Evolutionary conservation across 2,888 invertebrate genomes (phyloP), one percentile per base, ranked within the genome.

Genomic region (Mystacides longicornis): DNA sequence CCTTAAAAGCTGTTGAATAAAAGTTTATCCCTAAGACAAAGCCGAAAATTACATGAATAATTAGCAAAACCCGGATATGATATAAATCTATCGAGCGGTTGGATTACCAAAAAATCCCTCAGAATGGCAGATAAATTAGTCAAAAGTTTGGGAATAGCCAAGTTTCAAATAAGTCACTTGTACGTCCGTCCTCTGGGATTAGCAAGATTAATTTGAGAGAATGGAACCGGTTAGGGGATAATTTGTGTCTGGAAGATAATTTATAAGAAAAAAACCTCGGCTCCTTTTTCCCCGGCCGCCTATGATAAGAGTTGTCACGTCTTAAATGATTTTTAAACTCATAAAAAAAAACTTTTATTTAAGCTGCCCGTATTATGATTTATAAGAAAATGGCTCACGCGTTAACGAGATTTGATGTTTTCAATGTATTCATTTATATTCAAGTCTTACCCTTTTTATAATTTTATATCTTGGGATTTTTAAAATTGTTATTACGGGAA

Each of bases 121-220:
- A 14, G 3, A 37, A 37, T 37, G 14, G 37, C 37, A 14, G 37
- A 37, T 37, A 37, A 37, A 37, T 37, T 37, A 37, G 37, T 37
- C 37, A 37, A 37, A 37, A 37, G 11, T 46, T 48, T 48, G 5
- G 48, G 18, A 48, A 23, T 23, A 48, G 7, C 18, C 48, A 48
- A 48, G 48, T 48, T 49, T 31, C 27, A 21, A 18, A 22, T 23
- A 19, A 49, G 54, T 50, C 45, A 42, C 37, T 53, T 48, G 37
- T 21, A 31, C 37, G n/a, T 48, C 20, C 52, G 16, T 46, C 55
- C 54, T 51, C 14, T 52, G 60, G 60, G 60, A 60, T 56, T 60
- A 51, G 37, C 23, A 58, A 60, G 58, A 60, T 60, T 58, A 60
- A 60, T 60, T 58, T 47, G 54, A 57, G 47, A 51, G 42, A 57